Base-by-base conservation (phyloP, 2,888 invertebrate genomes). In the Taphrorychus bicolor region DNA sequence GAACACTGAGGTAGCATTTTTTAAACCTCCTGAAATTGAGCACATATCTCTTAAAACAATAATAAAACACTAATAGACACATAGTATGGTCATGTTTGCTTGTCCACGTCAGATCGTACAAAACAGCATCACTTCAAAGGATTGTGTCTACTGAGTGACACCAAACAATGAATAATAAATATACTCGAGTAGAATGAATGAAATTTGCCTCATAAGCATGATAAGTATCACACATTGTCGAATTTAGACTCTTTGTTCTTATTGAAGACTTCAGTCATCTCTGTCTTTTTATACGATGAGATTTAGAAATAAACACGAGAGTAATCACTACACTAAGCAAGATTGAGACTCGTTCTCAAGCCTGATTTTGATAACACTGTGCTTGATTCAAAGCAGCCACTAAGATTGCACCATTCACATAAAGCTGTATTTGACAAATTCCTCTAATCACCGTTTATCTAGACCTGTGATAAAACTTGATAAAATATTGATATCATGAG, bases 51-150 rank as follows among this genome's bases (percentile, higher is more conserved):
- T 81, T 77, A 78, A 79, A 72, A 74, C 82, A 64, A 78, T 79
- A 76, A 78, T 80, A 75, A 78, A 79, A 75, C 72, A 80, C 73
- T 56, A 78, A 68, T 77, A 78, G 76, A 72, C 81, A 80, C 79
- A 79, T 80, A 45, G 5, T 45, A 45, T 17, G 5, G 14, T 2
- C 45, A 45, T 45, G 5, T 14, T 45, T 45, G 32, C 32, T 32
- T 32, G 32, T 32, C n/a, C n/a, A n/a, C n/a, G n/a, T n/a, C n/a
- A n/a, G n/a, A n/a, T n/a, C n/a, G n/a, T n/a, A n/a, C n/a, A n/a
- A 32, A 24, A 32, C 7, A 3, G 11, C 32, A 3, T 32, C 11
- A 9, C 32, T 11, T 32, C 3, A 32, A 7, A 32, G 11, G 1
- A 9, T 32, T 32, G 9, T 32, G 32, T 32, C 32, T 11, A 32